Evolutionary conservation across 1,140 invertebrate genomes (phyloP).

Genomic region (Bombus picipes): DNA sequence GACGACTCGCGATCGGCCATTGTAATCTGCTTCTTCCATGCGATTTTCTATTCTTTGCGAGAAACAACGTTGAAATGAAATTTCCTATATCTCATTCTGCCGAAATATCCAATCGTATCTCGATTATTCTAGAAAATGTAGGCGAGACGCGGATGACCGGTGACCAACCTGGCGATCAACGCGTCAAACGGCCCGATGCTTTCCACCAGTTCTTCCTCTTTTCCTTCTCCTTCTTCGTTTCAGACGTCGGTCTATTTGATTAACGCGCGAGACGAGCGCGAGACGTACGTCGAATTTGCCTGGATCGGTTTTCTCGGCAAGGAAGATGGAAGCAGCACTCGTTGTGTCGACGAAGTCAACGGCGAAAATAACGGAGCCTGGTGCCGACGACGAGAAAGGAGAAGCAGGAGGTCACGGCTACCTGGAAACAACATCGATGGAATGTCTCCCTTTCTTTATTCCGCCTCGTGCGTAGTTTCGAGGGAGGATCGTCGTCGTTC

Average conservation of each 20-base stretch:
- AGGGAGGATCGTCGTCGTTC: not conserved
- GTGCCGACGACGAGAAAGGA: conserved; percentile 24
- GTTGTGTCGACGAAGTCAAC: conserved; percentile 36
- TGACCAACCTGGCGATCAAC: no score
- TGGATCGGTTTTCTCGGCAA: not conserved
- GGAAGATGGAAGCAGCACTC: not conserved
- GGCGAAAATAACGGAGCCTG: conserved; percentile 41
- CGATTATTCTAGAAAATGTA: no score
- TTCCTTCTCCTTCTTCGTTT: no score
- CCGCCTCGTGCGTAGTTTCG: not conserved
- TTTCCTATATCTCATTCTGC: no score
- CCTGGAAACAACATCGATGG: conserved; percentile 35
- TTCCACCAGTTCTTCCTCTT: no score
- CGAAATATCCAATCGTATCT: no score
- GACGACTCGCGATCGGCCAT: no score
- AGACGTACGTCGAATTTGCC: not conserved
- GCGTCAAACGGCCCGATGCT: no score
- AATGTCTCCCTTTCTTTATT: conserved; percentile 39
- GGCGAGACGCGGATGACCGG: no score
- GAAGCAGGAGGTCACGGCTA: conserved; percentile 45
- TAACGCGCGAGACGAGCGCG: no score
- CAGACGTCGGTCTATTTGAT: no score
- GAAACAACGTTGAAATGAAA: no score
- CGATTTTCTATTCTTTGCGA: fast-evolving
- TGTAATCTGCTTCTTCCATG: fast-evolving